These are phyloP conservation scores for Axis porcinus DNA, from an alignment of 2,113 vertebrate species.

Conservation along the genomic window DNA sequence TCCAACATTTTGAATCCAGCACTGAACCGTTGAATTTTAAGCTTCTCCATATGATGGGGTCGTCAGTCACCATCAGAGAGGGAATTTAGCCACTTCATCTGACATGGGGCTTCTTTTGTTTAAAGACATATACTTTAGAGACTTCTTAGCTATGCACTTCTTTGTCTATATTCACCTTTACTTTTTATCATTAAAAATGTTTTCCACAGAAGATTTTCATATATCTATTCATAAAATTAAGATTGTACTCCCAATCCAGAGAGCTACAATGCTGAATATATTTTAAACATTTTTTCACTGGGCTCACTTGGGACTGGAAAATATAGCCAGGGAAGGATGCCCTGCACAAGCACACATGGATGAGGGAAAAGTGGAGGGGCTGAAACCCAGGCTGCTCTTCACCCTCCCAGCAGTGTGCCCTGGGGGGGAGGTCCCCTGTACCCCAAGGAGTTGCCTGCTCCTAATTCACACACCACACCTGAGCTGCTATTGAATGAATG, in stretches of 20 bases:
- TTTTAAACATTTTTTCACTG: not conserved
- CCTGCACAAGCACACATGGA: not conserved
- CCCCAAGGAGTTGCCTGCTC: not conserved
- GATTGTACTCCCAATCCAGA: not conserved
- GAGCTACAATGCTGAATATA: not conserved
- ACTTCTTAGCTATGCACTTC: not conserved
- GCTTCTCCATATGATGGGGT: not conserved
- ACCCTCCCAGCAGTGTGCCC: not conserved
- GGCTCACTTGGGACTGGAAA: not conserved
- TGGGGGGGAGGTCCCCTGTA: not conserved
- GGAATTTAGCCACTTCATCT: not conserved
- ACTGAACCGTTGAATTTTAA: not conserved
- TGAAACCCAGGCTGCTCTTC: no score
- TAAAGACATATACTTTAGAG: not conserved
- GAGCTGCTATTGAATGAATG: not conserved
- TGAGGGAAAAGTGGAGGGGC: not conserved
- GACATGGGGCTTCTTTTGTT: not conserved
- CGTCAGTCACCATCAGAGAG: not conserved
- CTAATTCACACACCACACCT: not conserved
- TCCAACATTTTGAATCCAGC: not conserved
- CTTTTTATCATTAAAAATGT: not conserved
- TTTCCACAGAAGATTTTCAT: slow-evolving; percentile 15
- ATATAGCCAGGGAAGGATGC: not conserved
- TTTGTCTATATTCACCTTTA: not conserved
- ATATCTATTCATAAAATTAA: not conserved